A percentile compares a stretch with the other conserved stretches of the same genome.
These are phyloP conservation scores for Abrostola tripartita DNA, from an alignment of 2,888 invertebrate species.

Conservation along the genomic window DNA sequence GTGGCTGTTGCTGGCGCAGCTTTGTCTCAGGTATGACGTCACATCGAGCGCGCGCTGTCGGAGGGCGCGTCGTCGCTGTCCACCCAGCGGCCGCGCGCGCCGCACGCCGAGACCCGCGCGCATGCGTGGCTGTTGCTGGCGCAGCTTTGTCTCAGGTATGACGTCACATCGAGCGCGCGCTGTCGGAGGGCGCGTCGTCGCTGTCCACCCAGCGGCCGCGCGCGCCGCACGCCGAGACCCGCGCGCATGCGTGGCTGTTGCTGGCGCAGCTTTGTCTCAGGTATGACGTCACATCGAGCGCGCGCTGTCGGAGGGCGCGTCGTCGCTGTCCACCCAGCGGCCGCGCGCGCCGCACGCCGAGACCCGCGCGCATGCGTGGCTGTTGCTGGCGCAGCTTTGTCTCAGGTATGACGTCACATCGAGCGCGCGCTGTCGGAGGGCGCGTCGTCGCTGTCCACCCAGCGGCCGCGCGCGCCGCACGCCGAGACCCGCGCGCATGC, in stretches of 20 bases:
- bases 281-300: too few species aligned
- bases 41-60: too few species aligned
- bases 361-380: conserved; percentile 86
- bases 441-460: background rate
- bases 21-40: conserved; percentile 92
- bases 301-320: too few species aligned
- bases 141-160: background rate
- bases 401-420: too few species aligned
- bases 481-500: conserved; percentile 35
- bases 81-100: conserved; percentile 7
- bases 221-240: conserved; percentile 17
- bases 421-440: too few species aligned
- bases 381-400: conserved; percentile 88
- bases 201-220: conserved; percentile 6
- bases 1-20: conserved; percentile 96
- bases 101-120: conserved; percentile 21
- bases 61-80: conserved; percentile 10
- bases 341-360: conserved; percentile 14
- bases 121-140: background rate
- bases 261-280: background rate
- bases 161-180: too few species aligned
- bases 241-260: conserved; percentile 7
- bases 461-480: background rate
- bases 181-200: too few species aligned
- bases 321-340: conserved; percentile 2